A percentile compares a stretch with the other conserved stretches of the same genome.
phyloP scores from a whole-genome alignment of 2,113 vertebrate genomes.

The Mormyrus lacerda region DNA sequence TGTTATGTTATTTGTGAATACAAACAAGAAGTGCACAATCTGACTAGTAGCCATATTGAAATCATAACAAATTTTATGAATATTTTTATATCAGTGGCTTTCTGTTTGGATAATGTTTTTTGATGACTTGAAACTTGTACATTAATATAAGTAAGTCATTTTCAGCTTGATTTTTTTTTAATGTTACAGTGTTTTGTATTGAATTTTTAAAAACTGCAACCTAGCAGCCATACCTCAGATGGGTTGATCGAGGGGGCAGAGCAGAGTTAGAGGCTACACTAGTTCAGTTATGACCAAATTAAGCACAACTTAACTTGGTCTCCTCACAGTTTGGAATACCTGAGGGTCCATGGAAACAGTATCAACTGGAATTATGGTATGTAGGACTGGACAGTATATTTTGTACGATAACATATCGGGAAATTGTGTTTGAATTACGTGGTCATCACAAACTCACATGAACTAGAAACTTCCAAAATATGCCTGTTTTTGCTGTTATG shows the following conservation, averaged over 20 bases:
- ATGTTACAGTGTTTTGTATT: background rate
- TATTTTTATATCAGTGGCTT: background rate
- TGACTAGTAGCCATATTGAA: background rate
- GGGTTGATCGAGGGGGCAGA: background rate
- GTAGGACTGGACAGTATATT: background rate
- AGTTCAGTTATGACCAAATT: background rate
- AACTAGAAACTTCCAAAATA: background rate
- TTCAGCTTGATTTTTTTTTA: background rate
- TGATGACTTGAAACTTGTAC: background rate
- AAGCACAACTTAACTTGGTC: background rate
- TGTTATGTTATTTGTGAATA: background rate
- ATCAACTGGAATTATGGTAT: background rate
- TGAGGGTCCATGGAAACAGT: background rate
- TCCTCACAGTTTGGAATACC: background rate
- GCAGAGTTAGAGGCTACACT: background rate
- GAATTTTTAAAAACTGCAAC: too few species aligned
- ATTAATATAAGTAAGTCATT: background rate
- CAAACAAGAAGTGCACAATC: background rate
- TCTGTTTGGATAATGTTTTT: background rate
- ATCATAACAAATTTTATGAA: background rate
- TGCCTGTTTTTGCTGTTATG: background rate
- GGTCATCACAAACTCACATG: background rate
- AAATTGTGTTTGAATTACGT: background rate
- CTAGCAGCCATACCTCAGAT: too few species aligned
- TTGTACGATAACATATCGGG: background rate